These are phyloP conservation scores for Acanthosepion esculentum DNA, from an alignment of 2,888 invertebrate species.

Conservation along the genomic window DNA sequence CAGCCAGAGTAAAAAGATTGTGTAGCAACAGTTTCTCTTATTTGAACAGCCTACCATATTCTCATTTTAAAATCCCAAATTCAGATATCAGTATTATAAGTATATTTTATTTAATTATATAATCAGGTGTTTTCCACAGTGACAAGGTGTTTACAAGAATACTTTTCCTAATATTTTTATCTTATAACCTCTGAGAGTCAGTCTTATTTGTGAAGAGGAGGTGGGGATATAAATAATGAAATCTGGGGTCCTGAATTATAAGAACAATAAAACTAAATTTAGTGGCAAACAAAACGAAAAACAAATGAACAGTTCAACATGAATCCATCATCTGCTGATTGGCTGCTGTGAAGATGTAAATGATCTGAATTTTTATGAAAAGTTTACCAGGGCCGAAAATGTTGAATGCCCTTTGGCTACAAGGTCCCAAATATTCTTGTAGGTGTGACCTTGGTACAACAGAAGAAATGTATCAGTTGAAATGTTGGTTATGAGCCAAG, in stretches of 20 bases:
- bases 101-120: too few relatives aligned
- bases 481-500: neutral
- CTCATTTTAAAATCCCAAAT: too few relatives aligned
- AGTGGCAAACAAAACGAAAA: neutral
- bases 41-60: too few relatives aligned
- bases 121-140: too few relatives aligned
- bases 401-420: conserved; percentile 8
- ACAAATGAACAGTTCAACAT: neutral
- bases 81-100: too few relatives aligned
- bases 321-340: neutral
- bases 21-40: too few relatives aligned
- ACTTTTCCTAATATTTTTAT: neutral
- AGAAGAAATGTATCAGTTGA: conserved; percentile 2
- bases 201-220: neutral
- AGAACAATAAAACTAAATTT: neutral
- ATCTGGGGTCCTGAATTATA: neutral
- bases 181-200: neutral
- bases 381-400: neutral
- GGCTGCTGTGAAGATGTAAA: neutral
- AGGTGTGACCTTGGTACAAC: neutral
- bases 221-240: neutral
- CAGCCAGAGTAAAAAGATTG: too few relatives aligned
- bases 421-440: neutral
- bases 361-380: neutral
- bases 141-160: neutral